Conservation (phyloP, 2,797 vertebrate species). For the Vipera ursinii region DNA sequence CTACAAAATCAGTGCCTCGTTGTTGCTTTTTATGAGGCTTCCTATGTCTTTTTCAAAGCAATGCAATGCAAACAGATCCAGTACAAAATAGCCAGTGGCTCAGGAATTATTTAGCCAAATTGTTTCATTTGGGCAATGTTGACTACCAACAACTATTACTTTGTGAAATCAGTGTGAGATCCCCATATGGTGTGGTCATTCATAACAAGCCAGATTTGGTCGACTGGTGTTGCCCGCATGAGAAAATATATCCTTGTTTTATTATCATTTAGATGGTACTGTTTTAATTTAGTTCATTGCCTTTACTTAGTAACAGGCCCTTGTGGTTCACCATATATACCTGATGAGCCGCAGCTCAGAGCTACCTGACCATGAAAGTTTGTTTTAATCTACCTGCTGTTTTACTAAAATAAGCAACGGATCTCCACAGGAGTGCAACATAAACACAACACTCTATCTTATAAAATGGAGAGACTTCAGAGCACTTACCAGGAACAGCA, state of each 20-base stretch:
- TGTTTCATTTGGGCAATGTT: neutral
- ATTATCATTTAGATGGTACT: neutral
- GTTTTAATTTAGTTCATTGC: neutral
- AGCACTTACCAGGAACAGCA: slow-evolving; percentile 59
- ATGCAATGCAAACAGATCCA: neutral
- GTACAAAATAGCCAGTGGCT: neutral
- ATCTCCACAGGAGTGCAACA: neutral
- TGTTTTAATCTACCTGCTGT: neutral
- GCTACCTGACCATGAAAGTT: neutral
- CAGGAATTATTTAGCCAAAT: neutral
- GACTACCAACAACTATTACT: neutral
- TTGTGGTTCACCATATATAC: neutral
- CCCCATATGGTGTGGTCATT: too few species aligned
- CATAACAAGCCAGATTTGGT: neutral
- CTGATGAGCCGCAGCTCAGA: neutral
- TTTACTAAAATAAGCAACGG: neutral
- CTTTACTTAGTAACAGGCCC: neutral
- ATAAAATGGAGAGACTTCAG: rapidly evolving
- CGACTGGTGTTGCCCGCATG: neutral
- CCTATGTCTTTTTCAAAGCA: neutral
- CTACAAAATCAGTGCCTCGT: neutral
- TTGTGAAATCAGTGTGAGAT: neutral
- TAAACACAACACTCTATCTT: rapidly evolving
- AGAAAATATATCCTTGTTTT: neutral
- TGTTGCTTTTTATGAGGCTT: neutral